phyloP scores from a whole-genome alignment of 2,113 vertebrate species.

The Neofelis nebulosa region DNA sequence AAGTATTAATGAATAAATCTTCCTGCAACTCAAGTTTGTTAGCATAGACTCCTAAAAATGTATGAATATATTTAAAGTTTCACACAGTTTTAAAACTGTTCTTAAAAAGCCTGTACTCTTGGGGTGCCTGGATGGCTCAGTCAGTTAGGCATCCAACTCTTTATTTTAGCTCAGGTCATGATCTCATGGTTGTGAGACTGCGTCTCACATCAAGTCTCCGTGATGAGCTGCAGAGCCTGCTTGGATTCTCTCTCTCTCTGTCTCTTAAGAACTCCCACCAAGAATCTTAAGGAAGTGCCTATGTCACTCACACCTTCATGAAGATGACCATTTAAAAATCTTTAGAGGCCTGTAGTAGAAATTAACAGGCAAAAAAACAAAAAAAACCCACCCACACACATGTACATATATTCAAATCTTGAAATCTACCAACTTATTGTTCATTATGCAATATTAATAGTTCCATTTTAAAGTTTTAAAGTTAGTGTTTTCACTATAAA shows the following conservation, averaged over 20 bases:
- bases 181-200: no score
- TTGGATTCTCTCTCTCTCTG: no score
- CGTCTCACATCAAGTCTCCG: no score
- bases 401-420: background rate
- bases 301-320: background rate
- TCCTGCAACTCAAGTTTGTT: background rate
- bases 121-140: no score
- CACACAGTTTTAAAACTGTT: constrained; percentile 32
- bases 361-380: constrained; percentile 15
- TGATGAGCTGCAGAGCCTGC: no score
- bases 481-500: background rate
- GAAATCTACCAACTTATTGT: background rate
- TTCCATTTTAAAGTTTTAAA: constrained; percentile 35
- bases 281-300: background rate
- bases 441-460: background rate
- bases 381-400: no score
- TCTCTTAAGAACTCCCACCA: background rate
- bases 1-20: constrained; percentile 31
- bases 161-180: no score
- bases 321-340: background rate
- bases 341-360: background rate
- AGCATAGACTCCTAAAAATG: background rate
- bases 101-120: background rate
- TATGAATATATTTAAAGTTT: background rate
- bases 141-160: no score